Conservation (phyloP, 2,888 invertebrate species). For the Spialia ferax region DNA sequence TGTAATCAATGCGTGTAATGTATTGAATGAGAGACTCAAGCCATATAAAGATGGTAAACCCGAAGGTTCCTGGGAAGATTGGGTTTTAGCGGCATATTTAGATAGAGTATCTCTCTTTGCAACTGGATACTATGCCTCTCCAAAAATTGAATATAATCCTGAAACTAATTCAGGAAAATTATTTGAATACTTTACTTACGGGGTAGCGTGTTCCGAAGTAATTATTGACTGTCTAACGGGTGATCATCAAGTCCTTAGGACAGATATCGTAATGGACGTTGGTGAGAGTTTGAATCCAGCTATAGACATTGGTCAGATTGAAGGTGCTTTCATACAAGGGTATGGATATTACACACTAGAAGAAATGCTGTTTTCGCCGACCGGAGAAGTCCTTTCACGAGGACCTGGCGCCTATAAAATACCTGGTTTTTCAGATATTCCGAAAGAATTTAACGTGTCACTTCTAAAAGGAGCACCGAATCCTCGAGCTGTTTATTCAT, state of each 20-base stretch:
- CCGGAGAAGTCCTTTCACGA: conserved; percentile 89
- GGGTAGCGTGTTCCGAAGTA: conserved; percentile 93
- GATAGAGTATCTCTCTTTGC: conserved; percentile 90
- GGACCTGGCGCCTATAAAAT: conserved; percentile 96
- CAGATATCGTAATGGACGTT: conserved; percentile 96
- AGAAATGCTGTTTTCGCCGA: conserved; percentile 92
- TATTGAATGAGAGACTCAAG: conserved; percentile 88
- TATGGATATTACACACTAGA: conserved; percentile 94
- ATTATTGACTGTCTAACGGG: conserved; percentile 95
- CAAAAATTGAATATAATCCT: conserved; percentile 88
- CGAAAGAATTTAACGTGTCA: conserved; percentile 93
- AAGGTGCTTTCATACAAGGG: conserved; percentile 96
- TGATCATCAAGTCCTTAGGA: conserved; percentile 92
- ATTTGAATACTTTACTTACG: conserved; percentile 93
- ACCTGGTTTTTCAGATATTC: conserved; percentile 94
- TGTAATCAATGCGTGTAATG: conserved; percentile 90
- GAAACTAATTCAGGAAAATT: conserved; percentile 88
- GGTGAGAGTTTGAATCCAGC: conserved; percentile 96
- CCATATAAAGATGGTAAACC: conserved; percentile 90
- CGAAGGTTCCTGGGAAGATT: conserved; percentile 92
- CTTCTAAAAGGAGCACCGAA: conserved; percentile 93
- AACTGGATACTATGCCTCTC: conserved; percentile 91
- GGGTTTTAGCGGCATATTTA: conserved; percentile 90
- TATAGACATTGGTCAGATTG: conserved; percentile 96
- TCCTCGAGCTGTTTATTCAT: conserved; percentile 94